Conservation (phyloP, 2,888 invertebrate species). For the Elysia crispata region DNA sequence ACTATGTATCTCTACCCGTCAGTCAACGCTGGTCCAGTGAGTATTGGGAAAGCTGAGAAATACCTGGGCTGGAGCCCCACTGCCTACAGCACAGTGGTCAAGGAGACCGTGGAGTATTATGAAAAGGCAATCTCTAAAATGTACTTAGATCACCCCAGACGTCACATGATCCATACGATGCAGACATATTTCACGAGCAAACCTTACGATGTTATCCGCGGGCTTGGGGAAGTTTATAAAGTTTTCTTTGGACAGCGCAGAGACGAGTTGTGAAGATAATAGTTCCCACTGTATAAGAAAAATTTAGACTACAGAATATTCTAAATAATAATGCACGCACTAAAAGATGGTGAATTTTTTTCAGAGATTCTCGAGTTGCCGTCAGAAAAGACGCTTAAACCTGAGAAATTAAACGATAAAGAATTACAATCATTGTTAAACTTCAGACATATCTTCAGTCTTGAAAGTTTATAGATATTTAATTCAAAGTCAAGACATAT, state of each 20-base stretch:
- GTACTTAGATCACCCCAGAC: slow-evolving; percentile 58
- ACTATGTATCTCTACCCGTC: slow-evolving; percentile 77
- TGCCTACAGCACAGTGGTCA: slow-evolving; percentile 69
- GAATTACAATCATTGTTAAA: too few species aligned
- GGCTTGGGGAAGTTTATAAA: slow-evolving; percentile 59
- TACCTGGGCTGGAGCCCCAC: slow-evolving; percentile 76
- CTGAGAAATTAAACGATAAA: too few species aligned
- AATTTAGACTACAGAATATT: too few species aligned
- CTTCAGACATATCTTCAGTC: too few species aligned
- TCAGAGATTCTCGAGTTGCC: too few species aligned
- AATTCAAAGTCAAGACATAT: too few species aligned
- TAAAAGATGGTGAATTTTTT: too few species aligned
- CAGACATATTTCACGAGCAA: slow-evolving; percentile 62
- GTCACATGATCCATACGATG: slow-evolving; percentile 69
- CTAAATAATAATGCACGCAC: too few species aligned
- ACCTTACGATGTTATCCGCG: slow-evolving; percentile 59
- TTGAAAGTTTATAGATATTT: too few species aligned
- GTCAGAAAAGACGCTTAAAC: too few species aligned
- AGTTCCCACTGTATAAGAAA: not conserved
- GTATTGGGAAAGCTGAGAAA: slow-evolving; percentile 73
- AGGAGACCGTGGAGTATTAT: slow-evolving; percentile 76
- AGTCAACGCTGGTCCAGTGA: slow-evolving; percentile 76
- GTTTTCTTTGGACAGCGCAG: slow-evolving; percentile 47
- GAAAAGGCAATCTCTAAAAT: slow-evolving; percentile 70
- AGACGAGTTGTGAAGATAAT: slow-evolving; percentile 50